Percentiles rank a stretch among this genome's conserved stretches.
These are phyloP conservation scores for Pantherophis alleghaniensis DNA, from an alignment of 2,797 vertebrate species.

Conservation along the genomic window DNA sequence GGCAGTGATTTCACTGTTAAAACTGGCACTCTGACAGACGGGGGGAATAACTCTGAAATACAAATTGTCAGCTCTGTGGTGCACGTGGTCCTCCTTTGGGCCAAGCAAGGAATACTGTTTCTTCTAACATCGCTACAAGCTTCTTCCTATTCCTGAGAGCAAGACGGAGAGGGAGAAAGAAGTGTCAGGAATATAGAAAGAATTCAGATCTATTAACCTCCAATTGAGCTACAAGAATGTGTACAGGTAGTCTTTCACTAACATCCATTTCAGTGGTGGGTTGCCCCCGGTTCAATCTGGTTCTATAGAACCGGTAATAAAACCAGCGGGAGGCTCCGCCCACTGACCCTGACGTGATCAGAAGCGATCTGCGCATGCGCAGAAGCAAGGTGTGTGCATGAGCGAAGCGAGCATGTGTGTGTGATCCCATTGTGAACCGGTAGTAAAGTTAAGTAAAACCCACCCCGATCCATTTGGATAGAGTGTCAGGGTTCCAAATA, in stretches of 20 bases:
- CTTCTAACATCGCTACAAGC: constrained; percentile 7
- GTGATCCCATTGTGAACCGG: too few relatives aligned
- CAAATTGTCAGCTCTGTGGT: constrained; percentile 21
- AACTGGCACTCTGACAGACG: constrained; percentile 10
- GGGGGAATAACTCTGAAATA: constrained; percentile 14
- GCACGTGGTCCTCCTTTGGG: neutral
- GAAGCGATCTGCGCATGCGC: too few relatives aligned
- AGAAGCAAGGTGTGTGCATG: too few relatives aligned
- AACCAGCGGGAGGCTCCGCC: too few relatives aligned
- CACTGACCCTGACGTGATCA: too few relatives aligned
- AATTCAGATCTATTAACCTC: constrained; percentile 1
- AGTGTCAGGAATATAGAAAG: neutral
- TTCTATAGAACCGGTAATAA: too few relatives aligned
- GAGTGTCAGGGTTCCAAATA: too few relatives aligned
- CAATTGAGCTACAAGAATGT: neutral
- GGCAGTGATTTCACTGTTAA: constrained; percentile 4
- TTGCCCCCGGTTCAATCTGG: too few relatives aligned
- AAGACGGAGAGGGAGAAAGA: neutral
- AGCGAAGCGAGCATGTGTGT: too few relatives aligned
- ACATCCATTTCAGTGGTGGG: neutral
- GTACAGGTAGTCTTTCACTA: neutral
- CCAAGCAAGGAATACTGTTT: constrained; percentile 1
- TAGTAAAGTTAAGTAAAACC: too few relatives aligned
- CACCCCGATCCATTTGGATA: too few relatives aligned
- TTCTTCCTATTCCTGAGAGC: constrained; percentile 6